Conservation (phyloP, 2,888 invertebrate genomes). For the Parnassius smintheus region DNA sequence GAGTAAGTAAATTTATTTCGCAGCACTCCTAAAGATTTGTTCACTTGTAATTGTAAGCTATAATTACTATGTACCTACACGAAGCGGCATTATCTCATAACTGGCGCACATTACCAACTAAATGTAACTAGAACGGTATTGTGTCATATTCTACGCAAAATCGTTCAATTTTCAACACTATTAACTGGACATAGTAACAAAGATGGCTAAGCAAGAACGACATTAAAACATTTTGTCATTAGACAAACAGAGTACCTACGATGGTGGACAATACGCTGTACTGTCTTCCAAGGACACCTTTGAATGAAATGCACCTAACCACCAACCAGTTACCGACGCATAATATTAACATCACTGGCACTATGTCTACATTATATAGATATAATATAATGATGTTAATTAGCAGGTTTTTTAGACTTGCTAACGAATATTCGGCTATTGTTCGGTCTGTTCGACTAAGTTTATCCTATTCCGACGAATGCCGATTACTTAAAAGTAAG, state of each 20-base stretch:
- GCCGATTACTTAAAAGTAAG: too few species aligned
- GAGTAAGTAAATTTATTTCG: too few species aligned
- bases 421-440: too few species aligned
- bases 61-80: constrained; percentile 6
- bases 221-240: constrained; percentile 8
- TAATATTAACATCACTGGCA: too few species aligned
- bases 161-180: constrained; percentile 13
- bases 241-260: constrained; percentile 7
- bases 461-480: too few species aligned
- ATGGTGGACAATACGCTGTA: constrained; percentile 10
- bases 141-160: constrained; percentile 5
- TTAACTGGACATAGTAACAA: background rate
- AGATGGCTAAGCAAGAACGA: background rate
- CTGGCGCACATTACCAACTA: constrained; percentile 12
- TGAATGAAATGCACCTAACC: background rate
- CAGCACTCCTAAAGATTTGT: background rate
- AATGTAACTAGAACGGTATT: constrained; percentile 26
- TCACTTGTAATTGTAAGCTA: background rate
- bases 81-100: constrained; percentile 15
- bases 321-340: too few species aligned
- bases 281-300: constrained; percentile 3
- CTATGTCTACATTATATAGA: too few species aligned
- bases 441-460: too few species aligned
- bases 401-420: too few species aligned
- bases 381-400: too few species aligned